These are phyloP conservation scores for Anoplopoma fimbria DNA, from an alignment of 2,113 vertebrate species.

Conservation along the genomic window DNA sequence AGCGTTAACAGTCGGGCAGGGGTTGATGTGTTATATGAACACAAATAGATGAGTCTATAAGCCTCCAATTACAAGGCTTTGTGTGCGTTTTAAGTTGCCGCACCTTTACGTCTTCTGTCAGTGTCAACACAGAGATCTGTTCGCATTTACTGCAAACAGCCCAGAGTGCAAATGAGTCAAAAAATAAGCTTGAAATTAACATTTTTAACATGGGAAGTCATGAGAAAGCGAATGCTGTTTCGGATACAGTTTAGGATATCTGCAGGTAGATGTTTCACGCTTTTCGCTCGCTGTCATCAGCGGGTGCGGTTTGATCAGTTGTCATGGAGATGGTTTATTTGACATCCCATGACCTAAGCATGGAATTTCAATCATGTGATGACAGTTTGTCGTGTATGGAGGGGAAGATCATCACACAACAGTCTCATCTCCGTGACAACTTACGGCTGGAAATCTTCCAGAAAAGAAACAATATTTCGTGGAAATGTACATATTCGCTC, in stretches of 20 bases:
- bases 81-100: neutral
- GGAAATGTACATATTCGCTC: no score
- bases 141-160: slow-evolving; percentile 1
- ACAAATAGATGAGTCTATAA: slow-evolving; percentile 24
- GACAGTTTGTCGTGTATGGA: neutral
- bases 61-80: neutral
- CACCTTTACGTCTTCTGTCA: neutral
- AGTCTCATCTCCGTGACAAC: neutral
- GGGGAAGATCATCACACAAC: no score
- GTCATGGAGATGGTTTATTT: neutral
- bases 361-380: neutral
- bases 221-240: neutral
- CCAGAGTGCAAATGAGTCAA: neutral
- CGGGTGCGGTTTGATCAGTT: neutral
- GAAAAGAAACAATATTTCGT: no score
- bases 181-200: slow-evolving; percentile 8
- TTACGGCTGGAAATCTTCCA: neutral
- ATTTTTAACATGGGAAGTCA: neutral
- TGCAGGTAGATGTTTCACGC: neutral
- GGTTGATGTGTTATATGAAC: slow-evolving; percentile 12
- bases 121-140: neutral
- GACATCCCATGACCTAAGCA: neutral
- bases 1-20: slow-evolving; percentile 6
- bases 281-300: neutral
- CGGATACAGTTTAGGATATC: neutral